Conservation (phyloP, 2,888 invertebrate genomes). For the Drosophila maculinotata region DNA sequence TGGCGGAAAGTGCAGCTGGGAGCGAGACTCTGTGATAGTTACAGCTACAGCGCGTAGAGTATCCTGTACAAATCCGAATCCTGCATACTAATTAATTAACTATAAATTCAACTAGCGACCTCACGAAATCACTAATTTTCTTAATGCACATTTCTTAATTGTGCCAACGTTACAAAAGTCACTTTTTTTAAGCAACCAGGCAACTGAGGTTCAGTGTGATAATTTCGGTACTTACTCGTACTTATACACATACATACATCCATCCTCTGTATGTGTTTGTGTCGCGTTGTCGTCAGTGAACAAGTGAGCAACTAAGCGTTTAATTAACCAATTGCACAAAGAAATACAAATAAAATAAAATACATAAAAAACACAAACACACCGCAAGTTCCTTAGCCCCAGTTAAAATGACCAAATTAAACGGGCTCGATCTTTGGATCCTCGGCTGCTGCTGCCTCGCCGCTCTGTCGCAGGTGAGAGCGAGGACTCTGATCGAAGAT, state of each 20-base stretch:
- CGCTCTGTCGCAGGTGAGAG: slow-evolving; percentile 30
- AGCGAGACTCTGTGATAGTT: slow-evolving; percentile 12
- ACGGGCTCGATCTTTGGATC: slow-evolving; percentile 30
- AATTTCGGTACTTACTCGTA: slow-evolving; percentile 30
- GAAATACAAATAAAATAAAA: neutral
- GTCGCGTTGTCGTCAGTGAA: slow-evolving; percentile 15
- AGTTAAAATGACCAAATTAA: slow-evolving; percentile 33
- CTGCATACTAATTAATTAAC: slow-evolving; percentile 2
- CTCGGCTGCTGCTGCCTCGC: slow-evolving; percentile 47
- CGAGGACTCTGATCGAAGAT: slow-evolving; percentile 41
- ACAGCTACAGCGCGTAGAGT: neutral
- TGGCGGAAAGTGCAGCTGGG: slow-evolving; percentile 43
- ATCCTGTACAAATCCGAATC: slow-evolving; percentile 5
- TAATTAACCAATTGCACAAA: slow-evolving; percentile 15
- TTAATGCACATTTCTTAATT: slow-evolving; percentile 4
- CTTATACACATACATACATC: slow-evolving; percentile 19
- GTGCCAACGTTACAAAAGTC: slow-evolving; percentile 7
- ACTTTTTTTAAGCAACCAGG: slow-evolving; percentile 2
- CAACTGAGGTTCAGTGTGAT: slow-evolving; percentile 30
- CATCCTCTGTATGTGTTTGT: neutral
- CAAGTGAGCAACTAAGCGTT: slow-evolving; percentile 25
- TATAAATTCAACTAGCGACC: neutral
- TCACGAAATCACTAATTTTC: neutral
- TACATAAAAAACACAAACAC: neutral
- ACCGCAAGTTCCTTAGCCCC: slow-evolving; percentile 35